Evolutionary conservation across 2,113 vertebrate species (phyloP), one percentile per base, ranked within the genome.

Genomic region (Desmodus rotundus): DNA sequence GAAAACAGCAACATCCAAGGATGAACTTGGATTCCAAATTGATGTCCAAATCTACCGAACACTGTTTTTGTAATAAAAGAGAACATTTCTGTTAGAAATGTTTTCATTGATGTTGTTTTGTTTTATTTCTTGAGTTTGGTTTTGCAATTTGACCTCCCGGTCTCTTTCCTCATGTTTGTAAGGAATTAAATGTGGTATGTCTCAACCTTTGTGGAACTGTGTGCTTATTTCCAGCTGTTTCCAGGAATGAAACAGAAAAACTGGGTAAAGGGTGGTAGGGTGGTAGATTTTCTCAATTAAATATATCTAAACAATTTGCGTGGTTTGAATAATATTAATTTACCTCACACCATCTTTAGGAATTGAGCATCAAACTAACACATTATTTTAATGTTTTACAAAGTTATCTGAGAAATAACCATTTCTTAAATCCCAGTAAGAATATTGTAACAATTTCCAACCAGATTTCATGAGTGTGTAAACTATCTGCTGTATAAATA

Each of bases 41-140:
- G 74, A 87, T 12, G 83, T 20, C 20, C 63, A 72, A 78, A 92
- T 95, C 41, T 94, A 87, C 26, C 41, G 63, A 84, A 74, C 52
- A 41, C 17, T 36, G 22, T 19, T 52, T 61, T n/a, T 58, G 11
- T 63, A 78, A 74, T 90, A 84, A 81, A 24, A 95, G 58, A 74
- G 73, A 81, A 68, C 20, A 73, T 86, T 95, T 85, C 47, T 94
- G 2, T 77, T 88, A 74, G 38, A 93, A 89, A 52, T 67, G 5
- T 91, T 96, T 96, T 93, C 24, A 16, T 56, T 96, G 67, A 47
- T 87, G 45, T 6, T 93, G 31, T 77, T 91, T 65, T 95, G 43
- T 88, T 95, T 91, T 97, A 58, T 95, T 96, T 91, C 89, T 94
- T 94, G 47, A 92, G 50, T 89, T 93, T 50, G 74, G 45, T 93